Evolutionary conservation across 2,888 invertebrate genomes (phyloP).

Genomic region (Agonopterix subpropinquella): DNA sequence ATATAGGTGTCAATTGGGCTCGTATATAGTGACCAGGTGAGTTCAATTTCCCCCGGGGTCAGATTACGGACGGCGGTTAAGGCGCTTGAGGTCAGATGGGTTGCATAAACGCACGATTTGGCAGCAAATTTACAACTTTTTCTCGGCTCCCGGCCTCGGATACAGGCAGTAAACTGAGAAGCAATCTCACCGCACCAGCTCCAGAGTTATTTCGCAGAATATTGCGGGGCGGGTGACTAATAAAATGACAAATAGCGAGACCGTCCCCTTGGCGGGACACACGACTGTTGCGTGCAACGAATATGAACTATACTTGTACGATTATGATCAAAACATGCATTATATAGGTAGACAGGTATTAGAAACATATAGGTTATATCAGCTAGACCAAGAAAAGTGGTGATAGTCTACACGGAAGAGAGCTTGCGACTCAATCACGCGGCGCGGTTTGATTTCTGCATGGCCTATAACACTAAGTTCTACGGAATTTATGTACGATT

Average conservation of each 20-base stretch:
- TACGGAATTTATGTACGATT: too few relatives aligned
- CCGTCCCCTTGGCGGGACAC: slow-evolving; percentile 38
- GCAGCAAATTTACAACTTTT: slow-evolving; percentile 70
- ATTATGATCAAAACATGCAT: too few relatives aligned
- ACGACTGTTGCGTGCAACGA: slow-evolving; percentile 20
- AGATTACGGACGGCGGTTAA: slow-evolving; percentile 46
- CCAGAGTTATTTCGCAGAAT: slow-evolving; percentile 65
- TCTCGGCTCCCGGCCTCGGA: slow-evolving; percentile 50
- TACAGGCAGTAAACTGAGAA: slow-evolving; percentile 62
- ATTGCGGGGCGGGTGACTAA: slow-evolving; percentile 64
- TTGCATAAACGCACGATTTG: slow-evolving; percentile 68
- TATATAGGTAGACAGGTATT: too few relatives aligned
- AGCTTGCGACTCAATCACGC: too few relatives aligned
- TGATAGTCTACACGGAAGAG: too few relatives aligned
- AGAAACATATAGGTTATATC: too few relatives aligned
- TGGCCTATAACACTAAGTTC: too few relatives aligned
- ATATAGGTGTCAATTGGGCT: slow-evolving; percentile 22
- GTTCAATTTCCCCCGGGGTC: slow-evolving; percentile 43
- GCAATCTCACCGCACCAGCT: slow-evolving; percentile 46
- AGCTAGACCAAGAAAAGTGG: too few relatives aligned
- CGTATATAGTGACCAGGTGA: slow-evolving; percentile 34
- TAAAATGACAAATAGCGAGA: slow-evolving; percentile 69
- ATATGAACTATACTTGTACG: not conserved
- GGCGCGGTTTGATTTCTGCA: too few relatives aligned
- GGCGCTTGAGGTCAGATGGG: slow-evolving; percentile 57